phyloP scores from a whole-genome alignment of 35 echinoderm and acorn worm species.

The Holothuria glaberrima region DNA sequence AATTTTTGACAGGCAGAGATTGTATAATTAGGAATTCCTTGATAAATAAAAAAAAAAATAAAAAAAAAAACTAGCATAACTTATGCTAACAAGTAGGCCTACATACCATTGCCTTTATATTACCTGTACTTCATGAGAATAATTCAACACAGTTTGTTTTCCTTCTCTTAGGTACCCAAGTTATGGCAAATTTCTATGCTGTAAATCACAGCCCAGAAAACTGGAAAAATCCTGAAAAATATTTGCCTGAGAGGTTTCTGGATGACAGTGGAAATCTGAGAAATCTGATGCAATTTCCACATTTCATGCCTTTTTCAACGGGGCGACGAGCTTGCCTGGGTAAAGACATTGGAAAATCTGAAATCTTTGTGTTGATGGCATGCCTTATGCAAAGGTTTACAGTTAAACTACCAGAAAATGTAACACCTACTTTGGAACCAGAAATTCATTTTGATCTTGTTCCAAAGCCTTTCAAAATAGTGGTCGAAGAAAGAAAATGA shows the following conservation, averaged over 20 bases:
- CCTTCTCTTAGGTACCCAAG: constrained; percentile 82
- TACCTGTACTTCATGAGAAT: too few species aligned
- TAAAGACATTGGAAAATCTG: constrained; percentile 93
- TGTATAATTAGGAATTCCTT: too few species aligned
- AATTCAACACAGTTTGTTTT: background rate
- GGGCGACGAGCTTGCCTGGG: constrained; percentile 90
- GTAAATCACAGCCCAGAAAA: constrained; percentile 80
- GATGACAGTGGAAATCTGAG: constrained; percentile 68
- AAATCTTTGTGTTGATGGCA: constrained; percentile 81
- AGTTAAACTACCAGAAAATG: constrained; percentile 60
- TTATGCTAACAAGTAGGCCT: too few species aligned
- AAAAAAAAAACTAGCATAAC: too few species aligned
- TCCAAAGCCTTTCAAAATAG: constrained; percentile 85
- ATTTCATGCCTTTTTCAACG: constrained; percentile 99
- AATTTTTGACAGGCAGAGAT: too few species aligned
- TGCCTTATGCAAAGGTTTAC: constrained; percentile 80
- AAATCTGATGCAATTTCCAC: constrained; percentile 76
- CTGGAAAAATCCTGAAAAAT: constrained; percentile 82
- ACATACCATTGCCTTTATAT: too few species aligned
- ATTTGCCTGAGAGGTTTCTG: constrained; percentile 86
- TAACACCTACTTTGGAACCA: constrained; percentile 61
- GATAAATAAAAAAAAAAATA: too few species aligned
- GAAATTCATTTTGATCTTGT: constrained; percentile 94
- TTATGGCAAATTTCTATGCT: constrained; percentile 93
- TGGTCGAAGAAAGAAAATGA: constrained; percentile 59